These are phyloP conservation scores for Orchesella flavescens DNA, from an alignment of 2,888 invertebrate genomes.

Conservation along the genomic window DNA sequence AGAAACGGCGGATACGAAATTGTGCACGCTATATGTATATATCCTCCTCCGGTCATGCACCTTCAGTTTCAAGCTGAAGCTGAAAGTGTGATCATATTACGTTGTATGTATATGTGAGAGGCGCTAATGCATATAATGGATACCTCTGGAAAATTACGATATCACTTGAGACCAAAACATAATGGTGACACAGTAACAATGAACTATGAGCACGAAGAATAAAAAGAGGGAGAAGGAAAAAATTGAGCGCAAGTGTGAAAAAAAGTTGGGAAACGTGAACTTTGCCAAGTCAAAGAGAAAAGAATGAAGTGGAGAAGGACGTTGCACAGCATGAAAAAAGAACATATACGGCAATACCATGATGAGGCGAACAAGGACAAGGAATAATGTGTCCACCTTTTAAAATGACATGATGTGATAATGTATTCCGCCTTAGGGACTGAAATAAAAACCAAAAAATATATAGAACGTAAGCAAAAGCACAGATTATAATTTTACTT, in stretches of 20 bases:
- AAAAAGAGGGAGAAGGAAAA: constrained; percentile 8
- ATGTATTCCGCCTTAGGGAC: constrained; percentile 50
- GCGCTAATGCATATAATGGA: not conserved
- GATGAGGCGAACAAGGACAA: constrained; percentile 25
- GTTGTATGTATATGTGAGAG: not conserved
- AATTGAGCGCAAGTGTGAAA: constrained; percentile 25
- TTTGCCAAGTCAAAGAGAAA: constrained; percentile 46
- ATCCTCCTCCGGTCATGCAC: constrained; percentile 10
- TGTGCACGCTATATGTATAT: not conserved
- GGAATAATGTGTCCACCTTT: constrained; percentile 42
- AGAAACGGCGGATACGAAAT: no score
- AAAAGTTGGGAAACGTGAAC: constrained; percentile 30
- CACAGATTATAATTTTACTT: no score
- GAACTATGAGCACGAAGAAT: not conserved
- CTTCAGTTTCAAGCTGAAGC: constrained; percentile 16
- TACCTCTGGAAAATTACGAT: constrained; percentile 2
- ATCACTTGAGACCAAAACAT: not conserved
- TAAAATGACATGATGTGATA: constrained; percentile 53
- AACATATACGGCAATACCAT: constrained; percentile 23
- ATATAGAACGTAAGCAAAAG: no score
- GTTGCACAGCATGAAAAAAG: constrained; percentile 11
- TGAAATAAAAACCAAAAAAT: no score
- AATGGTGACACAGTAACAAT: constrained; percentile 11
- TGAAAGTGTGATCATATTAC: no score
- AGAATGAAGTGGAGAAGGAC: constrained; percentile 11